Percentiles rank a stretch among this genome's conserved stretches.
Evolutionary conservation across 2,113 vertebrate genomes (phyloP).

Genomic region (Halichoerus grypus): DNA sequence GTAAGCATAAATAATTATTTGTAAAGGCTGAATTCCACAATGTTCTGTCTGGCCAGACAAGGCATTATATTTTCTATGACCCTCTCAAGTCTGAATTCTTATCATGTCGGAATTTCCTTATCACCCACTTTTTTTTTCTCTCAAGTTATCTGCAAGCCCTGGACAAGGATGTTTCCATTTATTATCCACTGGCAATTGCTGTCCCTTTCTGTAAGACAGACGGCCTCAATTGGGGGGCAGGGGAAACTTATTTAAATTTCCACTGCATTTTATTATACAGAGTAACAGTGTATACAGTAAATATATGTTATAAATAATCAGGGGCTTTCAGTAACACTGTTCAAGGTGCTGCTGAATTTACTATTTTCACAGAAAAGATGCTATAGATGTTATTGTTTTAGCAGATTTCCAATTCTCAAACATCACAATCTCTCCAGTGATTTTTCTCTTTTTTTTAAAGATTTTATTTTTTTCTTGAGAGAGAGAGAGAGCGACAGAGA

Average conservation of each 20-base stretch:
- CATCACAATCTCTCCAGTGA: neutral
- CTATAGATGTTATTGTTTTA: neutral
- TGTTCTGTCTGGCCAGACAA: neutral
- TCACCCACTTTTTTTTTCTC: neutral
- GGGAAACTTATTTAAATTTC: neutral
- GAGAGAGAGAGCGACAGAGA: neutral
- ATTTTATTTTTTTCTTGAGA: neutral
- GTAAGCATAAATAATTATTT: neutral
- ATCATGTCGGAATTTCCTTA: neutral
- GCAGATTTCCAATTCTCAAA: slow-evolving; percentile 36
- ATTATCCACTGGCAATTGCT: neutral
- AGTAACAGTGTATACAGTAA: neutral
- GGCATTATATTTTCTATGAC: neutral
- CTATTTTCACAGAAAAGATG: neutral
- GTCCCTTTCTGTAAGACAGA: neutral
- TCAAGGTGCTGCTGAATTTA: neutral
- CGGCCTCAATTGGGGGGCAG: neutral
- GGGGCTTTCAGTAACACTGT: neutral
- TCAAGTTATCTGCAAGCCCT: neutral
- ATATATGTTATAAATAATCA: neutral
- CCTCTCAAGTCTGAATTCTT: slow-evolving; percentile 15
- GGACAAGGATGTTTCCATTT: neutral
- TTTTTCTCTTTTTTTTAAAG: neutral
- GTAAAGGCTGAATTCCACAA: neutral
- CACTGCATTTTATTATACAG: neutral